Conservation (phyloP, 2,113 vertebrate species). For the Octodon degus region DNA sequence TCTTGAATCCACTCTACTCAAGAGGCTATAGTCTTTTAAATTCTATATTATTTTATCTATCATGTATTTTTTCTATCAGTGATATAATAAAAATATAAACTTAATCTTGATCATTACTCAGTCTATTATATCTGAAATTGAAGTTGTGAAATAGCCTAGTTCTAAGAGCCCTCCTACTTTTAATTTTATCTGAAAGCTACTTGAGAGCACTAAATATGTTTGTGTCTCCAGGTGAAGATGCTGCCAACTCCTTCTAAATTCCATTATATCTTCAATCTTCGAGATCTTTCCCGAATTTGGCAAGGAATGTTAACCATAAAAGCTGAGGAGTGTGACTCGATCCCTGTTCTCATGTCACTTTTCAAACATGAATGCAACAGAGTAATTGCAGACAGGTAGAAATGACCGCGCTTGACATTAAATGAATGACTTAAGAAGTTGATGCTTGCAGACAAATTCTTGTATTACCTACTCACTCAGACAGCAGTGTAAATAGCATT, state of each 20-base stretch:
- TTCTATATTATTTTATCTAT: not conserved
- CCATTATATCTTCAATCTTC: constrained; percentile 90
- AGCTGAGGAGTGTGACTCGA: constrained; percentile 83
- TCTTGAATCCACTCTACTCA: not conserved
- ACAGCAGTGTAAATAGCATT: not conserved
- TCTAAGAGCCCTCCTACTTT: not conserved
- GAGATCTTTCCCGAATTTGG: constrained; percentile 91
- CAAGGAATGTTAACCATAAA: constrained; percentile 89
- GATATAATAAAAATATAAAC: not conserved
- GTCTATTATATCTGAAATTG: not conserved
- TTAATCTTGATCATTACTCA: constrained; percentile 28
- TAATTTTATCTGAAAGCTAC: constrained; percentile 1
- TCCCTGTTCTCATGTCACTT: constrained; percentile 79
- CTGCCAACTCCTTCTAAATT: constrained; percentile 90
- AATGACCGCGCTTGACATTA: not conserved
- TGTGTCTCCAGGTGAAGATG: constrained; percentile 86
- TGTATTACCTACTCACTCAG: not conserved
- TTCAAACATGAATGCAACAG: constrained; percentile 89
- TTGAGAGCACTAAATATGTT: constrained; percentile 57
- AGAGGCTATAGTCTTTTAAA: not conserved
- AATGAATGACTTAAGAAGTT: not conserved
- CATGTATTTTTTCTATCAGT: not conserved
- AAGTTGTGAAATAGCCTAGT: not conserved
- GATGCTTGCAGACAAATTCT: not conserved
- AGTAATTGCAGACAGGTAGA: constrained; percentile 89